Evolutionary conservation across 2,797 vertebrate genomes (phyloP), one percentile per base, ranked within the genome.

Genomic region (Galago senegalensis): DNA sequence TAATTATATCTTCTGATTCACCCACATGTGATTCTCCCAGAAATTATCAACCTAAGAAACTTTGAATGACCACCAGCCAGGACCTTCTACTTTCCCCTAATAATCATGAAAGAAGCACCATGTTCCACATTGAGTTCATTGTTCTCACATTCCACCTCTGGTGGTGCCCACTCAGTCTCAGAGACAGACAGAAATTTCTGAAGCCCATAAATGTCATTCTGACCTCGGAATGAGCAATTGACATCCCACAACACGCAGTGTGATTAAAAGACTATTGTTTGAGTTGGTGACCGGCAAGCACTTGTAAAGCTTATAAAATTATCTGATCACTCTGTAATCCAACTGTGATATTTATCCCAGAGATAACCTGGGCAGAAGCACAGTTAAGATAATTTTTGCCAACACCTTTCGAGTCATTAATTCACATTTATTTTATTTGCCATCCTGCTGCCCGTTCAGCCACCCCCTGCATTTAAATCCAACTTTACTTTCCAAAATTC

Each of bases 231-330:
- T 82, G 84, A 87, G 96, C 89, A 91, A 72, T 95, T 96, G 95
- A 93, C 72, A 93, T 93, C 80, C 77, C 79, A 27, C 53, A 83
- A 95, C 80, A 72, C 82, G 69, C 91, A 20, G 76, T 96, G 95
- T 96, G 95, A 96, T 97, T 94, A 93, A 97, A 94, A 96, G 89
- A 85, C 92, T 94, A 93, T 91, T 97, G 65, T 70, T 93, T 77
- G 70, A 84, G 56, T 67, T 96, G 69, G 91, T 93, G 97, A 89
- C 46, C 80, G 92, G 46, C 56, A 81, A 95, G 82, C 83, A 69
- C 65, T 77, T 95, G 95, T 81, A 85, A 89, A 93, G 67, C 63
- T 94, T 85, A 90, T 97, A 96, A 96, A 96, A 82, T 81, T 96
- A 96, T 95, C 29, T 89, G 93, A 89, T 95, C 49, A 95, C 61